A percentile compares a stretch with the other conserved stretches of the same genome.
Conservation (phyloP, 1,140 invertebrate genomes). For the Cotesia typhae region DNA sequence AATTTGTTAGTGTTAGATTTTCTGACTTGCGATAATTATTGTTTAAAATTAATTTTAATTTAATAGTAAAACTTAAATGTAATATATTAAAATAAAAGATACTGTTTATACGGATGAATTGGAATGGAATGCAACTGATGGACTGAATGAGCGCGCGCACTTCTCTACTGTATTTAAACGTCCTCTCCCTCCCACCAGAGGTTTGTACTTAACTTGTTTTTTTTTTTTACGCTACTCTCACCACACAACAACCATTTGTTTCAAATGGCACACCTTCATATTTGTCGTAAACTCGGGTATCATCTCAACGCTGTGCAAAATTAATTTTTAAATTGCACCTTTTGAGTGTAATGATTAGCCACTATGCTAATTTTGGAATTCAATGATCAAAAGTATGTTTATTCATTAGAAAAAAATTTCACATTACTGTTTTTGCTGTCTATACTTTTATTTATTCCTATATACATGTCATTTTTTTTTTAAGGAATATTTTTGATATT, state of each 20-base stretch:
- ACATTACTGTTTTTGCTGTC: too few relatives aligned
- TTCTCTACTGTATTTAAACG: constrained; percentile 62
- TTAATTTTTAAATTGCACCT: too few relatives aligned
- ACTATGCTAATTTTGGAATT: too few relatives aligned
- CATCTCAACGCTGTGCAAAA: too few relatives aligned
- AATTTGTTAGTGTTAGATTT: background rate
- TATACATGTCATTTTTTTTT: background rate
- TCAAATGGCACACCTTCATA: constrained; percentile 8
- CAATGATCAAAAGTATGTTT: too few relatives aligned
- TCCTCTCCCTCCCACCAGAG: constrained; percentile 47
- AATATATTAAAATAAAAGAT: constrained; percentile 22
- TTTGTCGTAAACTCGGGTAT: background rate
- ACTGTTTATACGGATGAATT: constrained; percentile 48
- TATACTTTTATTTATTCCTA: background rate
- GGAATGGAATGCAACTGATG: constrained; percentile 59
- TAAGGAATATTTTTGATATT: background rate
- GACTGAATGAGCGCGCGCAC: constrained; percentile 64
- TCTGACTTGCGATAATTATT: background rate
- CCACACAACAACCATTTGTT: background rate
- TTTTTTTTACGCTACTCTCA: constrained; percentile 42
- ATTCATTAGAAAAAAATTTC: too few relatives aligned
- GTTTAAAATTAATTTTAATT: too few relatives aligned
- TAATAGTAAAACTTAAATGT: background rate
- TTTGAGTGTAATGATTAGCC: too few relatives aligned
- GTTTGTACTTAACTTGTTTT: constrained; percentile 33